phyloP scores from a whole-genome alignment of 2,797 vertebrate genomes.

The Sebastes itinus region DNA sequence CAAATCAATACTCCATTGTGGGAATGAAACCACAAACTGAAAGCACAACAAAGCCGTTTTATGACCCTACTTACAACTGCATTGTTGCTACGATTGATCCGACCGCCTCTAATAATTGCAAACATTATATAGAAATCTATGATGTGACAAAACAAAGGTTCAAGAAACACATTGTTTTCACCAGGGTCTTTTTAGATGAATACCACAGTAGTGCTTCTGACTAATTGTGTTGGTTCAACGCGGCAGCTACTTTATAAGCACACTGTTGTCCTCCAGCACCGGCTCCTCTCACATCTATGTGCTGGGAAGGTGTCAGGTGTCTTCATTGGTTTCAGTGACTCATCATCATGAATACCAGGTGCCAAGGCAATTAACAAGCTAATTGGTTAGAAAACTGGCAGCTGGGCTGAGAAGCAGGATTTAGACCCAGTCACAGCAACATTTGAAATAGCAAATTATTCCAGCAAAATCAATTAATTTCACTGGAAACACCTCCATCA shows the following conservation, averaged over 20 bases:
- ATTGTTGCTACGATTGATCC: slow-evolving; percentile 10
- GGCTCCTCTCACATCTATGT: background rate
- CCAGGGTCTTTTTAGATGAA: background rate
- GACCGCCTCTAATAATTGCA: background rate
- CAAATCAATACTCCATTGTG: slow-evolving; percentile 49
- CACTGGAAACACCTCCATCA: background rate
- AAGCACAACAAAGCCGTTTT: slow-evolving; percentile 27
- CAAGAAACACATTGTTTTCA: background rate
- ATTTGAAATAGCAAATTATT: background rate
- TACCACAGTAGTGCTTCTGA: background rate
- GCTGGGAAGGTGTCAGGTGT: background rate
- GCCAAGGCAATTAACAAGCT: background rate
- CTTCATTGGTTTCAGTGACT: background rate
- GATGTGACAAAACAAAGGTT: background rate
- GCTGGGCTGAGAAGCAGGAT: background rate
- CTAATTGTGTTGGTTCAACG: background rate
- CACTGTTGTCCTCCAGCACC: background rate
- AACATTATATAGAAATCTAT: background rate
- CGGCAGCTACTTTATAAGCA: background rate
- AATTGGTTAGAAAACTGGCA: background rate
- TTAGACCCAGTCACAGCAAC: background rate
- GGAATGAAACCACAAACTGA: slow-evolving; percentile 26
- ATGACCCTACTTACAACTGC: slow-evolving; percentile 18
- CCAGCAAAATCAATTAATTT: background rate
- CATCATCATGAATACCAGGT: background rate